Percentiles rank a stretch among this genome's conserved stretches.
These are phyloP conservation scores for Falco punctatus DNA, from an alignment of 2,113 vertebrate species.

Conservation along the genomic window DNA sequence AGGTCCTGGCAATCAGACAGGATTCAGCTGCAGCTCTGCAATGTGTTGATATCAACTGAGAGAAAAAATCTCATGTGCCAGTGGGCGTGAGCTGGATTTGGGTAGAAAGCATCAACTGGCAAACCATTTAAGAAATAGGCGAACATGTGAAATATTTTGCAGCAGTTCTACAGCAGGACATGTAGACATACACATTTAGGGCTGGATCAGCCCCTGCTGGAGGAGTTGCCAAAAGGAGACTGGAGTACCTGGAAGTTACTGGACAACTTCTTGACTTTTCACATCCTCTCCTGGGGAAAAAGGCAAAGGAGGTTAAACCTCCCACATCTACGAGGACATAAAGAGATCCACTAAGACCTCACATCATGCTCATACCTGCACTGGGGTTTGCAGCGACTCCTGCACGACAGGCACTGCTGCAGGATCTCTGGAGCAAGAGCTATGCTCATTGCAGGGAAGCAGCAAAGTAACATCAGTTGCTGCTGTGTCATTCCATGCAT, in stretches of 20 bases:
- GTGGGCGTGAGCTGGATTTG: neutral
- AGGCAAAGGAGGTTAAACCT: slow-evolving; percentile 6
- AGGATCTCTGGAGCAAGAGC: neutral
- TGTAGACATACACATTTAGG: neutral
- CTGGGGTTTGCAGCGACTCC: neutral
- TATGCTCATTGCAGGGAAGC: neutral
- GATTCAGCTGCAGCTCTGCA: neutral
- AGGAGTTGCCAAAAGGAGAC: neutral
- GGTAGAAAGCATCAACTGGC: neutral
- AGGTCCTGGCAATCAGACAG: neutral
- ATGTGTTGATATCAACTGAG: neutral
- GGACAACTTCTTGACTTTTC: neutral
- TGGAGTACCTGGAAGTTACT: neutral
- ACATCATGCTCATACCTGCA: neutral
- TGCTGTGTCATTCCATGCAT: neutral
- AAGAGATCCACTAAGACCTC: neutral
- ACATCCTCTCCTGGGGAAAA: neutral
- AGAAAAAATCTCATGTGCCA: neutral
- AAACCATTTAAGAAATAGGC: neutral
- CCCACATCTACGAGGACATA: neutral
- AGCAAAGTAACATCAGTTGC: neutral
- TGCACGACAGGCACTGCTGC: neutral
- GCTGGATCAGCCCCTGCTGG: neutral
- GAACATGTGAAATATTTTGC: neutral
- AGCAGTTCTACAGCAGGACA: neutral